Conservation (phyloP, 2,888 invertebrate genomes). For the Brenthis daphne region DNA sequence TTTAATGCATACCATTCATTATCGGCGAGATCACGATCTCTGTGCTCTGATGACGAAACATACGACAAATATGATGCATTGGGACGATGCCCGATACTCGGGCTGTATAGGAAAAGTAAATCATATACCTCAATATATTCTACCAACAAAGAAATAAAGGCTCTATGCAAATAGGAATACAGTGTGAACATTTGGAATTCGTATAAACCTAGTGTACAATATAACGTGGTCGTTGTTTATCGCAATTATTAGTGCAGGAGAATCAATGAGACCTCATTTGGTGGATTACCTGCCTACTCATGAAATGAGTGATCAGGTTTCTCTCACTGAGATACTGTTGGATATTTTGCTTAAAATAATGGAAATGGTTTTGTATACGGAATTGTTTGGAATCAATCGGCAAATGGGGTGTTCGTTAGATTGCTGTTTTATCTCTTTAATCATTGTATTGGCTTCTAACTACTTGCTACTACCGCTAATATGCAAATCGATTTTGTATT, state of each 20-base stretch:
- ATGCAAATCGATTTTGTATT: background rate
- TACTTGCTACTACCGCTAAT: slow-evolving; percentile 6
- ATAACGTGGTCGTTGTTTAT: slow-evolving; percentile 46
- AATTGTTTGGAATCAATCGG: slow-evolving; percentile 31
- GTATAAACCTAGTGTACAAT: slow-evolving; percentile 17
- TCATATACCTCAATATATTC: slow-evolving; percentile 22
- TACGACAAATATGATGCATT: slow-evolving; percentile 78
- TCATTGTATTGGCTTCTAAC: slow-evolving; percentile 32
- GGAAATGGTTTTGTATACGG: slow-evolving; percentile 38
- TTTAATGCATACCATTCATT: slow-evolving; percentile 63
- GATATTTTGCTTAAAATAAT: slow-evolving; percentile 45
- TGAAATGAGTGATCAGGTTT: slow-evolving; percentile 65
- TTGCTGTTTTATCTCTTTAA: slow-evolving; percentile 33
- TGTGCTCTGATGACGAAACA: slow-evolving; percentile 66
- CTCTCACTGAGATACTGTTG: slow-evolving; percentile 52
- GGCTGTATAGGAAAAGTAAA: slow-evolving; percentile 53
- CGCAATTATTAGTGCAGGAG: slow-evolving; percentile 73
- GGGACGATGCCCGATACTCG: slow-evolving; percentile 67
- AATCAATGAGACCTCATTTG: slow-evolving; percentile 75
- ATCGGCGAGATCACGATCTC: slow-evolving; percentile 63
- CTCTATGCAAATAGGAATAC: slow-evolving; percentile 21
- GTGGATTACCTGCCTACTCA: slow-evolving; percentile 67
- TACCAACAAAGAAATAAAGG: slow-evolving; percentile 1
- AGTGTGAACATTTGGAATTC: slow-evolving; percentile 8
- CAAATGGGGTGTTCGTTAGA: slow-evolving; percentile 34